Evolutionary conservation across 1,140 invertebrate genomes (phyloP), one percentile per base, ranked within the genome.

Genomic region (Limonius californicus): DNA sequence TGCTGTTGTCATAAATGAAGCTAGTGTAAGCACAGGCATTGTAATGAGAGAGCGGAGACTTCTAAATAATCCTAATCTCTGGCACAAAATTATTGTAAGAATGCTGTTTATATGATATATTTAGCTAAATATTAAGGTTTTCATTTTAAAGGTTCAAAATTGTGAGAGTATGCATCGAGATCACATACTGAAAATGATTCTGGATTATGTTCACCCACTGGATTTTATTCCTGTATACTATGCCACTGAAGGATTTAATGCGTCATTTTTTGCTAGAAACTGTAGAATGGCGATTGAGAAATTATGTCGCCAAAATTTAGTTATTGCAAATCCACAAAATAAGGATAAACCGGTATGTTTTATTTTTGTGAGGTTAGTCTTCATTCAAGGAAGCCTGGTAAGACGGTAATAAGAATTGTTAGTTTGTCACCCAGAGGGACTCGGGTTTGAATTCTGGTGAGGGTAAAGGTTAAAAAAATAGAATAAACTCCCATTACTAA

Each of bases 191-290:
- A 77, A 75, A 68, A 71, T 75, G 12, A 78, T 83, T 32, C 55
- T 83, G n/a, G 73, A 74, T 27, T 67, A 77, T 11, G 72, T 81
- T 1, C 73, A 80, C 47, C 81, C 82, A 6, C 68, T 75, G 2
- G 80, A 83, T 57, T 68, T 83, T 2, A 79, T 83, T 32, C 82
- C 82, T 8, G 77, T 83, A 0, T 73, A 67, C n/a, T 83, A 79
- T 70, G 73, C 76, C 20, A 62, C 69, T 8, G 66, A 68, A 2
- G 75, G 75, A 0, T 67, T 72, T 1, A 73, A 77, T 45, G 71
- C 76, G 0, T 77, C 68, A 35, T 83, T 83, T 61, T 61, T 83
- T 20, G 77, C 77, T 2, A 72, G 80, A 55, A 82, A 82, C 63
- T 83, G 82, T 63, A 78, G 77, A 2, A 61, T 73, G 1, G 81